Base-by-base conservation (phyloP, 2,888 invertebrate species). In the Sialis lutaria region DNA sequence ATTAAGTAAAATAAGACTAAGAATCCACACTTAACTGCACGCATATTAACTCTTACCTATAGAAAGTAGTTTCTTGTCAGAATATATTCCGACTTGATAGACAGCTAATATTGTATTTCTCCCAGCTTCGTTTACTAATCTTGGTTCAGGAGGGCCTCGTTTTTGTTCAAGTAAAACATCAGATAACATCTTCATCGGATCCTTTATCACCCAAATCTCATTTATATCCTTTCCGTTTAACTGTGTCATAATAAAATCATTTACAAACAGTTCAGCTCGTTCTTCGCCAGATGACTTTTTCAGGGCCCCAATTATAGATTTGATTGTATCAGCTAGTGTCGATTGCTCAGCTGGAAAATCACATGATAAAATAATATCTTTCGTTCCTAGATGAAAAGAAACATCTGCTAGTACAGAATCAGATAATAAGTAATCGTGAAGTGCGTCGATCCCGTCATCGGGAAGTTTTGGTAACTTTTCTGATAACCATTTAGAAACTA, bases 11-110 rank as follows among this genome's bases (percentile, higher is more conserved):
- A 33, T 9, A 9, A n/a, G 6, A 35, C 32, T 9, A 2, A 22
- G 22, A 22, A 22, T 4, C 2, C 22, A 2, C 22, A 22, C 22
- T 22, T 22, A 22, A 22, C 22, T 4, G 4, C 22, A 22, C 22
- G n/a, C n/a, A n/a, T n/a, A n/a, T n/a, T n/a, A 22, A 46, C 33
- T 41, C 65, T 65, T 67, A 91, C 93, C 87, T 64, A 81, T 72
- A 42, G 92, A 89, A 46, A 93, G 66, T 55, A 89, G 73, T 59
- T 81, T 65, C 64, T 82, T 83, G 55, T 90, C 75, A 6, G 77
- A 72, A 64, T 95, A 98, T 8, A 98, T 68, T 1, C 88, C 97
- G 7, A 97, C 83, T 60, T 86, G 76, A 62, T 83, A 95, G 47
- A 83, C 78, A 0, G 92, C 81, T 33, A 91, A 67, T 33, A 96